Evolutionary conservation across 2,888 invertebrate genomes (phyloP), one percentile per base, ranked within the genome.

Genomic region (Anoncus sp.): DNA sequence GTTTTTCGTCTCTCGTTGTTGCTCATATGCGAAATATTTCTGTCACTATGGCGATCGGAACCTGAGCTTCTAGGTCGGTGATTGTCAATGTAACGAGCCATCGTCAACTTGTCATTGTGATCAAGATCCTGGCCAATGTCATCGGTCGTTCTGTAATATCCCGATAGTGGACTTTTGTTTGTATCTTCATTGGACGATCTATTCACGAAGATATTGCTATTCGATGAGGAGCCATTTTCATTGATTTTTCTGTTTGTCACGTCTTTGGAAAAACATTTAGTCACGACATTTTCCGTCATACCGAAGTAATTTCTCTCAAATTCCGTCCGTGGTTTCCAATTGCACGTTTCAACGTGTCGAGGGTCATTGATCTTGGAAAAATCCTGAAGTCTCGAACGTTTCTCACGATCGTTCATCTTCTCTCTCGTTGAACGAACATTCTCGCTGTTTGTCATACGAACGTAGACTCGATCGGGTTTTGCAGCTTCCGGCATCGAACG

Each of bases 301-400:
- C 82, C 84, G 75, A 89, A 90, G 71, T 89, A 90, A 6, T 82
- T 81, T 16, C 84, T 80, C 57, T 89, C 90, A 73, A 89, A 90
- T 27, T 90, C 89, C 9, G 89, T 88, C n/a, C 85, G 84, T 4
- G 88, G 87, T 60, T 85, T 85, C 89, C 89, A 90, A n/a, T 79
- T 84, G 81, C 85, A 85, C 10, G 49, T 53, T 55, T 77, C 51
- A 55, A 72, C 35, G 77, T 65, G 31, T 65, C 43, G 65, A 7
- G 59, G 22, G 18, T 18, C 57, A 2, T 14, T 12, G 14, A 45
- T 20, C 38, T 65, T 57, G 16, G n/a, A 45, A 43, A 24, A 10
- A 24, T 71, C 71, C 16, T 14, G 24, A 27, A 14, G 27, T 47
- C 38, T 66, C 45, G 43, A 31, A n/a, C 3, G 10, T 31, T 43